Evolutionary conservation across 2,113 vertebrate species (phyloP).

Genomic region (Poecilia latipinna): DNA sequence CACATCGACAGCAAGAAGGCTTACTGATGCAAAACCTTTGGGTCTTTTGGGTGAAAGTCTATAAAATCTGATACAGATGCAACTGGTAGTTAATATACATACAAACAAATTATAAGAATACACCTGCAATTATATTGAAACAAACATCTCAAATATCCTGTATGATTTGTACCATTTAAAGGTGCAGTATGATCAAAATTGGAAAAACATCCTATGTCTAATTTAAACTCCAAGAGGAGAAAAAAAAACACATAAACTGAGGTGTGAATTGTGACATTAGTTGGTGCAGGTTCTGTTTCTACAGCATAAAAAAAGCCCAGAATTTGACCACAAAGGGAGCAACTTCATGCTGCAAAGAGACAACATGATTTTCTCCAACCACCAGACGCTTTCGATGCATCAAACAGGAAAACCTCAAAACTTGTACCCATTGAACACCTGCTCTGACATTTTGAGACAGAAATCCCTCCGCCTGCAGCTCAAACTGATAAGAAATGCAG

Average conservation of each 20-base stretch:
- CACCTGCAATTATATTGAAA: not conserved
- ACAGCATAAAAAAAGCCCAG: not conserved
- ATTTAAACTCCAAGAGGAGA: constrained; percentile 14
- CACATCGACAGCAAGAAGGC: constrained; percentile 30
- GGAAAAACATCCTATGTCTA: not conserved
- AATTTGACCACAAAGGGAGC: not conserved
- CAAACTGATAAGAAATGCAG: constrained; percentile 1
- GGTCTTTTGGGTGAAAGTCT: not conserved
- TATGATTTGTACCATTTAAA: not conserved
- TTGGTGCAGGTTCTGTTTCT: not conserved
- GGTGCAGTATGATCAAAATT: not conserved
- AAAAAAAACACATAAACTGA: constrained; percentile 8
- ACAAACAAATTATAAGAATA: not conserved
- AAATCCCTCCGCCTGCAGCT: constrained; percentile 4
- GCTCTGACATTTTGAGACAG: constrained; percentile 20
- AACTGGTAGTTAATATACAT: not conserved
- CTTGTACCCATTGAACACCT: constrained; percentile 31
- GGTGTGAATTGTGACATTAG: constrained; percentile 14
- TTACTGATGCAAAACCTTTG: constrained; percentile 30
- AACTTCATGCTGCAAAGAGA: constrained; percentile 19
- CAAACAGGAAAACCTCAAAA: constrained; percentile 23
- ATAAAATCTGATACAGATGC: not conserved
- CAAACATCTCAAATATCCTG: not conserved
- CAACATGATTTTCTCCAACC: not conserved
- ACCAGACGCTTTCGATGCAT: constrained; percentile 22